Conservation (phyloP, 2,888 invertebrate genomes). For the Scaptomyza flava region DNA sequence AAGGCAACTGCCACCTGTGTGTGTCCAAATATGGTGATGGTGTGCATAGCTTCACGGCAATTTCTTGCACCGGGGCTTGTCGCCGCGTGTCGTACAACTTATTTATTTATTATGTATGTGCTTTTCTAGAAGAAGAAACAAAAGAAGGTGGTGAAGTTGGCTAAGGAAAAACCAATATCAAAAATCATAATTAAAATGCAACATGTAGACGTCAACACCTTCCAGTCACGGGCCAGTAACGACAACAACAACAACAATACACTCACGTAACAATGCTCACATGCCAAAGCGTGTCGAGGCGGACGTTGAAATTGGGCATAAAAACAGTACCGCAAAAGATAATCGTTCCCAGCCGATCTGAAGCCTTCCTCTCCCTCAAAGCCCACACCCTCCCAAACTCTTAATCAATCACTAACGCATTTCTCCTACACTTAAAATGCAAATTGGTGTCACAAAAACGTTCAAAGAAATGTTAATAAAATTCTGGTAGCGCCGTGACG, state of each 20-base stretch:
- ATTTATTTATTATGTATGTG: slow-evolving; percentile 66
- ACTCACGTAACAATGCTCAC: slow-evolving; percentile 34
- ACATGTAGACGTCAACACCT: slow-evolving; percentile 78
- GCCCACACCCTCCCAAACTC: not conserved
- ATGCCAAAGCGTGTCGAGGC: slow-evolving; percentile 74
- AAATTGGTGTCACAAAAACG: slow-evolving; percentile 57
- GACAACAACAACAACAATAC: slow-evolving; percentile 14
- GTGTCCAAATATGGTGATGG: slow-evolving; percentile 66
- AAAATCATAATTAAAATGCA: slow-evolving; percentile 75
- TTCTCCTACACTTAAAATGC: slow-evolving; percentile 69
- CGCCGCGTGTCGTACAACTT: slow-evolving; percentile 73
- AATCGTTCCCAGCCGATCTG: slow-evolving; percentile 56
- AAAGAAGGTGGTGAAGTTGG: slow-evolving; percentile 11
- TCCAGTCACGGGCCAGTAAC: slow-evolving; percentile 54
- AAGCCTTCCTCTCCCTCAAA: not conserved
- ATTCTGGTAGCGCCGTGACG: slow-evolving; percentile 76
- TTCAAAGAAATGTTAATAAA: slow-evolving; percentile 38
- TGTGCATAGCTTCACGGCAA: slow-evolving; percentile 74
- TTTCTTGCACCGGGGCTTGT: slow-evolving; percentile 61
- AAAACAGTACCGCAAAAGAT: slow-evolving; percentile 72
- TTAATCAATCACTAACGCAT: slow-evolving; percentile 70
- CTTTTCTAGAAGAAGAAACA: slow-evolving; percentile 45
- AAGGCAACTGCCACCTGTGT: slow-evolving; percentile 69
- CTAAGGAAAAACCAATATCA: slow-evolving; percentile 59
- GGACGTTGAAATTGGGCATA: slow-evolving; percentile 77